These are phyloP conservation scores for Huso huso DNA, from an alignment of 2,797 vertebrate species.

Conservation along the genomic window DNA sequence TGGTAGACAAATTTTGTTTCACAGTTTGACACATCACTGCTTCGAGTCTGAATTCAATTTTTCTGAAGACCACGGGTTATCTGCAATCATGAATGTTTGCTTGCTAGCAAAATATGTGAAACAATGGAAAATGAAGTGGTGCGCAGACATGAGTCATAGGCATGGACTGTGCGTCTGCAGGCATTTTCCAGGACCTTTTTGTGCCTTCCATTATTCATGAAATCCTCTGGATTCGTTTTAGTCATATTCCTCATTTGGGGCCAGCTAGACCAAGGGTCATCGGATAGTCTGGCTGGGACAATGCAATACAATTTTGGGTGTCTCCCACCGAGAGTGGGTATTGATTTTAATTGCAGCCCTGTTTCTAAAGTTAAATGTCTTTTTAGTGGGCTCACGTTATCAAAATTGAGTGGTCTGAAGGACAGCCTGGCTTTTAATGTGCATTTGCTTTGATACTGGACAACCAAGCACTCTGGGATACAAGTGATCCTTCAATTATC, in stretches of 20 bases:
- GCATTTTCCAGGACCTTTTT: background rate
- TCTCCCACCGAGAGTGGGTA: background rate
- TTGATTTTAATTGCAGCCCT: background rate
- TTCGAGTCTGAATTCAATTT: background rate
- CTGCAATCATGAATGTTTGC: background rate
- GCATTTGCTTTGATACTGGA: background rate
- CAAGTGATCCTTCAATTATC: background rate
- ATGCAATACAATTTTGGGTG: background rate
- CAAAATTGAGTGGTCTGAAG: background rate
- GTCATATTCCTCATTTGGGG: background rate
- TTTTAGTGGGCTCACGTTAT: background rate
- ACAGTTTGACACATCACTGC: background rate
- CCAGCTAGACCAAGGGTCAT: background rate
- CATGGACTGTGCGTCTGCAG: background rate
- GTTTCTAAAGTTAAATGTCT: background rate
- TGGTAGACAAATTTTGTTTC: background rate
- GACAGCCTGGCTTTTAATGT: background rate
- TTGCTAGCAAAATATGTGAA: background rate
- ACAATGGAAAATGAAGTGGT: constrained; percentile 1
- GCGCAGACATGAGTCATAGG: background rate
- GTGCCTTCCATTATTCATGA: background rate
- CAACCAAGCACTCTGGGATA: background rate
- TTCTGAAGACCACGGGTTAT: background rate
- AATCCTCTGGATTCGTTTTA: background rate
- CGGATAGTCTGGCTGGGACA: background rate